A percentile compares a stretch with the other conserved stretches of the same genome.
Evolutionary conservation across 2,113 vertebrate species (phyloP).

Genomic region (Haemorhous mexicanus): DNA sequence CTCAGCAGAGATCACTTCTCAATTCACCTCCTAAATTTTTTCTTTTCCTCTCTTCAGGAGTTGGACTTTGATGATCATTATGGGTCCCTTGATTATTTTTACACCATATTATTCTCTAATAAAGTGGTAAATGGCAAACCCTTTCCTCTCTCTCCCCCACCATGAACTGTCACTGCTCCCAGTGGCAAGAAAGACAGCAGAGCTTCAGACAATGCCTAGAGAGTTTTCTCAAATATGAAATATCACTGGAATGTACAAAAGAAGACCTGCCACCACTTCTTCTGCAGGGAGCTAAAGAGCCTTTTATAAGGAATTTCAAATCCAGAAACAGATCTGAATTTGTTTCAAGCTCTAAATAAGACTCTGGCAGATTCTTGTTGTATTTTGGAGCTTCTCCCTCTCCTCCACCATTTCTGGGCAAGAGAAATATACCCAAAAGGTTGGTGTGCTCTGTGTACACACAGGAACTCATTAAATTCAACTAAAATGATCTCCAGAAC

Average conservation of each 20-base stretch:
- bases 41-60: not conserved
- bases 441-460: not conserved
- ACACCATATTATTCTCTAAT: not conserved
- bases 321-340: not conserved
- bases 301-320: not conserved
- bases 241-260: not conserved
- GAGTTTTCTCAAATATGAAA: not conserved
- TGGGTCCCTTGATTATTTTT: not conserved
- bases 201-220: not conserved
- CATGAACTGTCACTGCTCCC: not conserved
- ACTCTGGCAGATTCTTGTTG: not conserved
- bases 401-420: not conserved
- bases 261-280: not conserved
- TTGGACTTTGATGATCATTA: not conserved
- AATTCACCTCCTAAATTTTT: not conserved
- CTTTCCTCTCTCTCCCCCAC: not conserved
- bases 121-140: not conserved
- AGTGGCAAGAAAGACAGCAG: not conserved
- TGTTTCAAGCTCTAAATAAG: not conserved
- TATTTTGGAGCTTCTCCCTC: not conserved
- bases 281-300: not conserved
- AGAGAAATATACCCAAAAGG: not conserved
- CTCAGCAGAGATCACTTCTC: not conserved
- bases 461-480: not conserved
- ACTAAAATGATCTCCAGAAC: not conserved